Conservation (phyloP, 2,113 vertebrate genomes). For the Rafetus swinhoei region DNA sequence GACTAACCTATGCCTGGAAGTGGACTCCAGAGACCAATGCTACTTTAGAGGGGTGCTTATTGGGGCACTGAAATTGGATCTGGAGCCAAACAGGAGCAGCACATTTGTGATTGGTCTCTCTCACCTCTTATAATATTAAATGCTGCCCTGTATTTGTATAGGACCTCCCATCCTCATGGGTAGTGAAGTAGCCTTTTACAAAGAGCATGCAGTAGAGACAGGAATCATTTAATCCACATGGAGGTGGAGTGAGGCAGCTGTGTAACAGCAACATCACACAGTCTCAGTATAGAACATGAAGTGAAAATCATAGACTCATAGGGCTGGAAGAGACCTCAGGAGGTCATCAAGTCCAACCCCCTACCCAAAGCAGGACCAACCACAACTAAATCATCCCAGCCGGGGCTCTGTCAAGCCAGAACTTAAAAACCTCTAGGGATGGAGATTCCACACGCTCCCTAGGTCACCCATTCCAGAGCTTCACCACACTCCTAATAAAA, state of each 20-base stretch:
- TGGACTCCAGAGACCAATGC: background rate
- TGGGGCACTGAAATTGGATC: background rate
- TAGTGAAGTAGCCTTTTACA: background rate
- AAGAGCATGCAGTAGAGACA: background rate
- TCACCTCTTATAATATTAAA: background rate
- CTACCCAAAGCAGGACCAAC: no score
- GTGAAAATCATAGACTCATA: no score
- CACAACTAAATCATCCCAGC: no score
- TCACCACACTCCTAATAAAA: no score
- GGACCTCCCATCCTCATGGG: background rate
- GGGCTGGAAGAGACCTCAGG: no score
- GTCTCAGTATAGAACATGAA: background rate
- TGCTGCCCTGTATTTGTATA: accelerated
- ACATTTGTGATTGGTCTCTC: background rate
- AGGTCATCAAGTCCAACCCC: no score
- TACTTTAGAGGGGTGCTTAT: background rate
- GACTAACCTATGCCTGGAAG: background rate
- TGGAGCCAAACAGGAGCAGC: background rate
- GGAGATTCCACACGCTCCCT: no score
- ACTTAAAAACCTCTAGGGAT: no score
- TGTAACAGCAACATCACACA: background rate
- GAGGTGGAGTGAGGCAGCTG: background rate
- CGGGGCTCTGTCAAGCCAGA: no score
- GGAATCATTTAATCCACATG: background rate
- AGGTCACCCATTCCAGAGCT: no score